Evolutionary conservation across 2,797 vertebrate species (phyloP).

Genomic region (Alca torda): DNA sequence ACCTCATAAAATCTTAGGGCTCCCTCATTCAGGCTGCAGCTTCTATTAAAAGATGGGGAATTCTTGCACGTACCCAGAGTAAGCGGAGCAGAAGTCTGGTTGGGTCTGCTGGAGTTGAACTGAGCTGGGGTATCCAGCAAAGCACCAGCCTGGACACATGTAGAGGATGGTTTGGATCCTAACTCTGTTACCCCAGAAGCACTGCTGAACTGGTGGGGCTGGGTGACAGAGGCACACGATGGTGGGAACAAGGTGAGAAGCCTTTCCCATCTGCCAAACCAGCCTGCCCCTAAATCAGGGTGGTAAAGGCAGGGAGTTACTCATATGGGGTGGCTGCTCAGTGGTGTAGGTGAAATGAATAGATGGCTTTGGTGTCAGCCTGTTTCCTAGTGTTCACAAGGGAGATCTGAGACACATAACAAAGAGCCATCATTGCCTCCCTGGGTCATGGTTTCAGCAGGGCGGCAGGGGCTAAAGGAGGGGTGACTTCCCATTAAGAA

Average conservation of each 20-base stretch:
- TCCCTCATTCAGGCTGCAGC: background rate
- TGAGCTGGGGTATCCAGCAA: background rate
- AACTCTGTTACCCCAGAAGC: background rate
- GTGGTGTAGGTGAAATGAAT: background rate
- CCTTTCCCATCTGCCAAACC: background rate
- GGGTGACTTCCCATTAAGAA: background rate
- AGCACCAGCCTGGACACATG: background rate
- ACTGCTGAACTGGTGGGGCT: background rate
- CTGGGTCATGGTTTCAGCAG: background rate
- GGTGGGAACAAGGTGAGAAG: background rate
- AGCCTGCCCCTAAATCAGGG: background rate
- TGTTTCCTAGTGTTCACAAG: background rate
- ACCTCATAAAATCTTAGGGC: background rate
- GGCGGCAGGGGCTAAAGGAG: background rate
- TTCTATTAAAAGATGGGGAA: background rate
- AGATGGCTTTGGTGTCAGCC: background rate
- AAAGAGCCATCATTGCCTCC: background rate
- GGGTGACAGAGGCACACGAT: accelerated
- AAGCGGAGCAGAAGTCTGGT: background rate
- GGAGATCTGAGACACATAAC: background rate
- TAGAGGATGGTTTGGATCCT: background rate
- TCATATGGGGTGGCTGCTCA: background rate
- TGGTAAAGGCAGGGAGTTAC: background rate
- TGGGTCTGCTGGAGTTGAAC: background rate
- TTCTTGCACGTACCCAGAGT: background rate